Conservation (phyloP, 2,888 invertebrate species). For the Habrosyne pyritoides region DNA sequence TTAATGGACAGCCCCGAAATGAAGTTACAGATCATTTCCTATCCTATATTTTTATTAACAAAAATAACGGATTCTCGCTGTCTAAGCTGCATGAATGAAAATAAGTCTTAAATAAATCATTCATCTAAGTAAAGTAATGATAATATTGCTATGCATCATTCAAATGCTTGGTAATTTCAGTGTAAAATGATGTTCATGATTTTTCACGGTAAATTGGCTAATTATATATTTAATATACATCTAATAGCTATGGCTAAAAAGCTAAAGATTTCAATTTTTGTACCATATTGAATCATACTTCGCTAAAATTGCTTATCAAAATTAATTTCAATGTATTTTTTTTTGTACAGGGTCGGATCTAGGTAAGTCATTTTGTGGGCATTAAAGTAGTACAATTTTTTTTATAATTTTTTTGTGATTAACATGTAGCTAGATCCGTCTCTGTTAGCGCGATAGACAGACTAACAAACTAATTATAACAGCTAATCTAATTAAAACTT, state of each 20-base stretch:
- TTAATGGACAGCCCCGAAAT: too few species aligned
- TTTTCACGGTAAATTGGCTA: too few species aligned
- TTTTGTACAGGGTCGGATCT: slow-evolving; percentile 3
- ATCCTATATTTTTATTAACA: too few species aligned
- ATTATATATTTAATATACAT: too few species aligned
- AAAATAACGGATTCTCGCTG: too few species aligned
- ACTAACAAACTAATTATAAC: slow-evolving; percentile 8
- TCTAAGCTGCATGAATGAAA: background rate
- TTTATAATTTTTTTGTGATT: background rate
- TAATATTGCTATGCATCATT: background rate
- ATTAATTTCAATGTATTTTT: background rate
- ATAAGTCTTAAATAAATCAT: background rate
- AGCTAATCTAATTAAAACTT: slow-evolving; percentile 35
- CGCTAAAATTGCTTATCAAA: background rate
- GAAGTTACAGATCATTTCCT: too few species aligned
- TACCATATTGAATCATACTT: background rate
- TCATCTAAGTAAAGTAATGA: background rate
- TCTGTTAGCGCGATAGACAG: background rate
- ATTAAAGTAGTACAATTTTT: background rate
- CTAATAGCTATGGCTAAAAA: background rate
- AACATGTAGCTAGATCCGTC: slow-evolving; percentile 1
- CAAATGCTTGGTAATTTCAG: background rate
- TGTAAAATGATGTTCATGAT: background rate
- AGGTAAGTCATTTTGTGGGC: slow-evolving; percentile 1
- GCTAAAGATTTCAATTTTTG: too few species aligned